Evolutionary conservation across 2,797 vertebrate genomes (phyloP).

Genomic region (Orestias chungarensis): DNA sequence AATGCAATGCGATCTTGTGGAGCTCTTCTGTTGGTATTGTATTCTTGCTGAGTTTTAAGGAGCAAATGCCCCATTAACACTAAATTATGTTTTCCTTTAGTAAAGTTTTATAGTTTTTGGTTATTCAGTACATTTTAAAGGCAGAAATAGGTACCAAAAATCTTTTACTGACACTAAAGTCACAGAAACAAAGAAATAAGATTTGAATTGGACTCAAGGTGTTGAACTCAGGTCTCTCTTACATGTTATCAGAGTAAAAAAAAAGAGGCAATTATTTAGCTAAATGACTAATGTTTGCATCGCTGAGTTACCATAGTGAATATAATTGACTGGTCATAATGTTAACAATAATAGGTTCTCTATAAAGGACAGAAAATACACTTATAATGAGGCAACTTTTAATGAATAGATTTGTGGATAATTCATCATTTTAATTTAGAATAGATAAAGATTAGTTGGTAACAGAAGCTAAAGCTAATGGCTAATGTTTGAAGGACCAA

Average conservation of each 20-base stretch:
- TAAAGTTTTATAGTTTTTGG: too few relatives aligned
- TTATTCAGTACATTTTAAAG: too few relatives aligned
- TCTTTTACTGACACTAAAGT: neutral
- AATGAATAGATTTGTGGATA: too few relatives aligned
- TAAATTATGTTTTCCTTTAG: neutral
- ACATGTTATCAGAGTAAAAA: neutral
- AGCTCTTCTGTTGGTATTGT: slow-evolving; percentile 7
- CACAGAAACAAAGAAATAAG: neutral
- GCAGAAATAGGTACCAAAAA: too few relatives aligned
- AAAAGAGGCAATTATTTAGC: neutral
- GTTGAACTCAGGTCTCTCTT: neutral
- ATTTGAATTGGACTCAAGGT: neutral
- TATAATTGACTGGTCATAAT: neutral
- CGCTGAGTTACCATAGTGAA: neutral
- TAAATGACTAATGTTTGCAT: neutral
- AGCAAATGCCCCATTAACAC: neutral
- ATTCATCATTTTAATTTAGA: neutral
- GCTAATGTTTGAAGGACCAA: neutral
- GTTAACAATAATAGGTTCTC: neutral
- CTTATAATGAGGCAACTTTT: too few relatives aligned
- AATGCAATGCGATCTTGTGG: slow-evolving; percentile 16
- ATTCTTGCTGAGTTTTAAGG: too few relatives aligned
- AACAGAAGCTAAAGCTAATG: neutral
- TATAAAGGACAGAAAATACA: neutral
- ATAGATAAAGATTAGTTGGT: neutral